Percentiles rank a stretch among this genome's conserved stretches.
Evolutionary conservation across 1,140 invertebrate species (phyloP).

Genomic region (Asbolus verrucosus): DNA sequence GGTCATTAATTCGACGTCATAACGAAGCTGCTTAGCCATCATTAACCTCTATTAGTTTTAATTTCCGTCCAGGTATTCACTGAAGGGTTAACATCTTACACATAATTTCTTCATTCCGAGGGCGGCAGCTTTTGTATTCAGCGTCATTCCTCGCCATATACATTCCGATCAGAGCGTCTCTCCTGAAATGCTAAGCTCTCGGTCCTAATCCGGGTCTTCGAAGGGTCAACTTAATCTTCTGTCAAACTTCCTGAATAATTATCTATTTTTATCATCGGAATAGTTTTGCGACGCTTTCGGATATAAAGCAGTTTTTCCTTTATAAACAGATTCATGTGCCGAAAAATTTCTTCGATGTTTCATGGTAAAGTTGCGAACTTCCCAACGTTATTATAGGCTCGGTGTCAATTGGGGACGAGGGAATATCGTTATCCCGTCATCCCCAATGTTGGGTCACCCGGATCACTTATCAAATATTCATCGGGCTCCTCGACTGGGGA

Average conservation of each 20-base stretch:
- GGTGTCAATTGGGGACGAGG: constrained; percentile 30
- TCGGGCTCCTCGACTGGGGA: constrained; percentile 42
- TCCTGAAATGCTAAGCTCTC: constrained; percentile 37
- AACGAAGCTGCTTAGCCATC: constrained; percentile 34
- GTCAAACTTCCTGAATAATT: constrained; percentile 39
- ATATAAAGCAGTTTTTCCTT: not conserved
- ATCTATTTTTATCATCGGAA: constrained; percentile 22
- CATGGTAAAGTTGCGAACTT: constrained; percentile 3
- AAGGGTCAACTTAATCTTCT: constrained; percentile 35
- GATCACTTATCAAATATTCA: constrained; percentile 46
- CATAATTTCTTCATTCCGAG: constrained; percentile 13
- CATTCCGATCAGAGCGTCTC: constrained; percentile 25
- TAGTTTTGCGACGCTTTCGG: constrained; percentile 18
- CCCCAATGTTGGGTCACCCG: constrained; percentile 39
- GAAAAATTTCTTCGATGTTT: too few species aligned
- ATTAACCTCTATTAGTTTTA: constrained; percentile 11
- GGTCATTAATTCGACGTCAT: constrained; percentile 26
- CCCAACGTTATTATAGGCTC: constrained; percentile 10
- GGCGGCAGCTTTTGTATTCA: constrained; percentile 21
- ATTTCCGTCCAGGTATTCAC: constrained; percentile 13
- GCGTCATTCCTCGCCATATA: not conserved
- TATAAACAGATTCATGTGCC: not conserved
- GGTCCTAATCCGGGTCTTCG: constrained; percentile 34
- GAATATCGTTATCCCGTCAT: constrained; percentile 22
- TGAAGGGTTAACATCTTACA: constrained; percentile 17